Conservation (phyloP, 2,113 vertebrate species). For the Phasianus colchicus region DNA sequence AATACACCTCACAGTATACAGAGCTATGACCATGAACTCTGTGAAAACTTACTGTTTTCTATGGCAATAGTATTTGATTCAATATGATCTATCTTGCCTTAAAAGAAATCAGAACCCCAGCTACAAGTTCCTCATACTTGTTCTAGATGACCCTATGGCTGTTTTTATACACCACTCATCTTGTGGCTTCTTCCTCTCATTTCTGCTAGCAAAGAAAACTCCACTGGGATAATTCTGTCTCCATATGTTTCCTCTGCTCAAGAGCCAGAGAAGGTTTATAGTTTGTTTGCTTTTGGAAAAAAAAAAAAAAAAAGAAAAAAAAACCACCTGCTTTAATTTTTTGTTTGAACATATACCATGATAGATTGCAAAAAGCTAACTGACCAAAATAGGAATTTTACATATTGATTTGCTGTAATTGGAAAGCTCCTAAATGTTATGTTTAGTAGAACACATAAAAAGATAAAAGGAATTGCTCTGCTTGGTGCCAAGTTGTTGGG, state of each 20-base stretch:
- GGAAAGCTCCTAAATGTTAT: background rate
- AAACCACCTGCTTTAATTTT: background rate
- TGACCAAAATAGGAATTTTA: background rate
- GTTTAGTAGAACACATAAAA: background rate
- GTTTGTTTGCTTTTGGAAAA: background rate
- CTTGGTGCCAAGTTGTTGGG: background rate
- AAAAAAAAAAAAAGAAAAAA: too few species aligned
- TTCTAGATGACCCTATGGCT: fast-evolving
- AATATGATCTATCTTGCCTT: background rate
- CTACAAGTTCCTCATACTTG: background rate
- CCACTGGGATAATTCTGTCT: background rate
- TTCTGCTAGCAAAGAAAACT: background rate
- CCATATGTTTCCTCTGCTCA: background rate
- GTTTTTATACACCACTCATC: background rate
- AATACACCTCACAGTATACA: background rate
- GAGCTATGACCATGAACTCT: background rate
- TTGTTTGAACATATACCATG: background rate
- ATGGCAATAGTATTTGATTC: background rate
- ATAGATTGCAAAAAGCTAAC: background rate
- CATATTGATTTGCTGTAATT: background rate
- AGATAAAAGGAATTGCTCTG: background rate
- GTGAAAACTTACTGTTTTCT: background rate
- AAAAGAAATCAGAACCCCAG: background rate
- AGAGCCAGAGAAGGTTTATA: background rate
- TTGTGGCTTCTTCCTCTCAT: background rate